phyloP scores from a whole-genome alignment of 2,888 invertebrate genomes.

The Polyommatus iphigenia region DNA sequence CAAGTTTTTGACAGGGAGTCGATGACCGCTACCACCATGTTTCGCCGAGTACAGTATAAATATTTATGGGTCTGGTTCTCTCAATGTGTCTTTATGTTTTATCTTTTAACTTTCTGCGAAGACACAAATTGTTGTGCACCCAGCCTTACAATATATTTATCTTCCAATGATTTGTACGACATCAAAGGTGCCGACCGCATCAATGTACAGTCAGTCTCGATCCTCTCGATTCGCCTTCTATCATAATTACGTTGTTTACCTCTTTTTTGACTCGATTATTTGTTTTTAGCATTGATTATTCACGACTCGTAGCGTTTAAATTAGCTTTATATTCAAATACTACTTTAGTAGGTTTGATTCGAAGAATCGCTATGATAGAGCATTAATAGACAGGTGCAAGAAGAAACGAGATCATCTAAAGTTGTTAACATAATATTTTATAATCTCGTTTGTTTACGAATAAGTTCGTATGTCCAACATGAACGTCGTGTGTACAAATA shows the following conservation, averaged over 20 bases:
- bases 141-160: conserved; percentile 36
- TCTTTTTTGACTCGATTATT: conserved; percentile 54
- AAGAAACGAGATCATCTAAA: background rate
- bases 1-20: no score
- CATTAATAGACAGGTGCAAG: background rate
- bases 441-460: no score
- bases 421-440: background rate
- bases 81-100: no score
- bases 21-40: no score
- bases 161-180: conserved; percentile 40
- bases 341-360: background rate
- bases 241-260: conserved; percentile 59
- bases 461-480: no score
- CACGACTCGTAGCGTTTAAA: background rate
- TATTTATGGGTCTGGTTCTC: no score
- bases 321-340: background rate
- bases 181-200: conserved; percentile 51
- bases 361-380: background rate
- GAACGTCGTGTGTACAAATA: no score
- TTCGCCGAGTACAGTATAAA: no score
- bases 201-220: conserved; percentile 46
- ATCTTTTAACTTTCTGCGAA: no score
- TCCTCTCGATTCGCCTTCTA: conserved; percentile 51
- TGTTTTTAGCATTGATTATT: conserved; percentile 28
- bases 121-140: conserved; percentile 13